phyloP scores from a whole-genome alignment of 2,797 vertebrate species.

The Parotocinclus haroldoi region DNA sequence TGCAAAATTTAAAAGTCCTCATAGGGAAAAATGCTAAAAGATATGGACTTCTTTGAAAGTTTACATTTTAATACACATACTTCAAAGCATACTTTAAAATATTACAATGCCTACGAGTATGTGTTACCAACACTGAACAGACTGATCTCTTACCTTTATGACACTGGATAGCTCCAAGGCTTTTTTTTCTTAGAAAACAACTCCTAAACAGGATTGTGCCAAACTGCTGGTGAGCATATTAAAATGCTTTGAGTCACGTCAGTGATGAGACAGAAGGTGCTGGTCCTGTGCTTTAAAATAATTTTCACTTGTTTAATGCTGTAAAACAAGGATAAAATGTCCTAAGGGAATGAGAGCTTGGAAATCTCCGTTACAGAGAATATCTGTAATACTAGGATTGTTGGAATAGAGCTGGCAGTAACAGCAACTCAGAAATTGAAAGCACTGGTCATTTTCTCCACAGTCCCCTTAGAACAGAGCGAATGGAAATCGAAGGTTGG shows the following conservation, averaged over 20 bases:
- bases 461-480: constrained; percentile 31
- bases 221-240: constrained; percentile 42
- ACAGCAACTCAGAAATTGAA: constrained; percentile 19
- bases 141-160: constrained; percentile 16
- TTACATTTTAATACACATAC: constrained; percentile 72
- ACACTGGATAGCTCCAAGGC: constrained; percentile 16
- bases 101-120: constrained; percentile 56
- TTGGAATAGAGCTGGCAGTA: constrained; percentile 9
- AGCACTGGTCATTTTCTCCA: constrained; percentile 30
- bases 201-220: constrained; percentile 41
- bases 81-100: constrained; percentile 67
- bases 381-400: constrained; percentile 27
- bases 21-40: constrained; percentile 68
- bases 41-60: constrained; percentile 67
- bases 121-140: constrained; percentile 38
- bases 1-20: constrained; percentile 56
- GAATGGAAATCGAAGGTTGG: constrained; percentile 25
- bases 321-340: constrained; percentile 58
- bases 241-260: constrained; percentile 53
- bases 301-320: constrained; percentile 48
- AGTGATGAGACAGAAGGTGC: constrained; percentile 53
- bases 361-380: constrained; percentile 10
- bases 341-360: constrained; percentile 50
- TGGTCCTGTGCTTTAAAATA: constrained; percentile 66
- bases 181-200: constrained; percentile 22